Evolutionary conservation across 2,797 vertebrate genomes (phyloP), one percentile per base, ranked within the genome.

Genomic region (Coregonus suidteri): DNA sequence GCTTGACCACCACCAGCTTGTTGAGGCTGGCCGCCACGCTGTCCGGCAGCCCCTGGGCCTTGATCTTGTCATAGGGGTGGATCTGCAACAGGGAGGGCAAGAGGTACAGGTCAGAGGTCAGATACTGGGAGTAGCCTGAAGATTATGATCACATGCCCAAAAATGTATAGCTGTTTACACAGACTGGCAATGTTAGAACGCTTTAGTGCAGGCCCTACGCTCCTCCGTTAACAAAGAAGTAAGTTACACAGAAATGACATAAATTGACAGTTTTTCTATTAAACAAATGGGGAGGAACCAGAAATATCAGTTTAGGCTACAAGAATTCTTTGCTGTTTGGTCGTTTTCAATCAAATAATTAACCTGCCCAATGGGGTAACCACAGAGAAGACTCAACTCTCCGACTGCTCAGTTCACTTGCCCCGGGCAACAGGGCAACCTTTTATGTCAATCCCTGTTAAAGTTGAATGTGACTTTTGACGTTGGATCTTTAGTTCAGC

Each of bases 1-100:
- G 96, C 84, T 99, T 99, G 81, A 99, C 96, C 62, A 99, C 98
- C 4, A 95, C 98, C 31, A 99, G 92, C 85, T 97, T 98, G 91
- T 98, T 97, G 84, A 99, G 88, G 83, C 95, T 93, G 70, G 95
- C 67, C 0, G 95, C 62, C 73, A 98, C 89, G 84, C 94, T 93
- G 74, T 93, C 95, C 0, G 96, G 96, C 53, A 97, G 91, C 3
- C 96, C 96, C 76, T 92, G 87, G 0, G 89, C 89, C 83, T 92
- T 94, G 91, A 98, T 97, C 87, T 91, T 94, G 74, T 98, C 96
- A 71, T 98, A 98, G 13, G 97, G 94, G 80, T 96, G 96, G 85
- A 98, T 94, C 97, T 98, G 89, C 66, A 64, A 64, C 59, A 25
- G 6, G 56, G 56, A 47, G 41, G 41, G 41, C 11, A 47, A 47